Percentiles rank a stretch among this genome's conserved stretches.
Conservation (phyloP, 1,140 invertebrate species). For the Forficula auricularia region DNA sequence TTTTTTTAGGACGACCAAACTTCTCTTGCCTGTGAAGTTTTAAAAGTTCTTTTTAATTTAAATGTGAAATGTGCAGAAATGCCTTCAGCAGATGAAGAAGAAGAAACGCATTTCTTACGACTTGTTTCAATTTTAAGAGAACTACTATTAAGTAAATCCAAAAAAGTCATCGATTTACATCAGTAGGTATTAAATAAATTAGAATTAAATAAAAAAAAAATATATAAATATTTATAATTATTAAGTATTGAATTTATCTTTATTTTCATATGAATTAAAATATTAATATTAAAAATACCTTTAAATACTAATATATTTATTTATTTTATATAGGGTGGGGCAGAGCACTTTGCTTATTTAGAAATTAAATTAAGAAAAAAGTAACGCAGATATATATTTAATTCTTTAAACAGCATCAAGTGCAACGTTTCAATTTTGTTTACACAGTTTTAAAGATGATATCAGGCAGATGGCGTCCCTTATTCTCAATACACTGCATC, state of each 20-base stretch:
- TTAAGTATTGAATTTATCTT: slow-evolving; percentile 19
- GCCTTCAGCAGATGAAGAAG: slow-evolving; percentile 25
- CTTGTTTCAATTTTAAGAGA: slow-evolving; percentile 53
- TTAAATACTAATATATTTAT: too few relatives aligned
- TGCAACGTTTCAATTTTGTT: too few relatives aligned
- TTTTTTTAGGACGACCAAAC: slow-evolving; percentile 40
- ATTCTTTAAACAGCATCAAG: too few relatives aligned
- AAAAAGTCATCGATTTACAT: slow-evolving; percentile 48
- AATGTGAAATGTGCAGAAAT: slow-evolving; percentile 32
- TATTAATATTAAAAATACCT: not conserved
- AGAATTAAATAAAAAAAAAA: slow-evolving; percentile 37
- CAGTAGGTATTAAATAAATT: slow-evolving; percentile 41
- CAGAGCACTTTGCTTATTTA: too few relatives aligned
- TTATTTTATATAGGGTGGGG: too few relatives aligned
- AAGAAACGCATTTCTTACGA: slow-evolving; percentile 50
- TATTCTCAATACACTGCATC: too few relatives aligned
- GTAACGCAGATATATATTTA: too few relatives aligned
- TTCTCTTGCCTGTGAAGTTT: slow-evolving; percentile 58
- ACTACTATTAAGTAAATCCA: slow-evolving; percentile 45
- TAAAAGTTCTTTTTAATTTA: slow-evolving; percentile 82
- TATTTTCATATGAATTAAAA: not conserved
- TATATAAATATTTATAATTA: slow-evolving; percentile 8
- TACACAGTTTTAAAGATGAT: too few relatives aligned
- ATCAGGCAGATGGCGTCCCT: too few relatives aligned
- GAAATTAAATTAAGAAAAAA: too few relatives aligned